These are phyloP conservation scores for Nothura maculosa DNA, from an alignment of 2,797 vertebrate species.

Conservation along the genomic window DNA sequence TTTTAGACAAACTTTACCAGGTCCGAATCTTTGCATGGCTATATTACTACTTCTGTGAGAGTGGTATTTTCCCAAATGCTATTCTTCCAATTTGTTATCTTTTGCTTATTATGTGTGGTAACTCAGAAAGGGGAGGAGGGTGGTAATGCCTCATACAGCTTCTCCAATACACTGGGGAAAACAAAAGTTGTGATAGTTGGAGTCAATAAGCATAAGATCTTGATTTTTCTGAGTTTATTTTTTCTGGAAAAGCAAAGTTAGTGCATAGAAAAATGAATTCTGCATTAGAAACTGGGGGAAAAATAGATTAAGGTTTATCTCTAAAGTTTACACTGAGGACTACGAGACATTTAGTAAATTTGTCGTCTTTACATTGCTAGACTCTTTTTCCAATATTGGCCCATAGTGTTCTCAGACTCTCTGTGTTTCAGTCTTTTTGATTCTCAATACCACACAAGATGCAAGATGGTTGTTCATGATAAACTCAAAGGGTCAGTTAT, in stretches of 20 bases:
- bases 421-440: not conserved
- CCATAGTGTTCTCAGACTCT: not conserved
- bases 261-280: not conserved
- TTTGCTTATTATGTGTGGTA: not conserved
- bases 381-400: not conserved
- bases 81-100: not conserved
- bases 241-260: not conserved
- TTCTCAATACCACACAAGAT: not conserved
- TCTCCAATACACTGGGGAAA: not conserved
- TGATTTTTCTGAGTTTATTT: not conserved
- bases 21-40: not conserved
- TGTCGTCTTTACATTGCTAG: not conserved
- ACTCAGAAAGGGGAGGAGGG: not conserved
- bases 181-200: not conserved
- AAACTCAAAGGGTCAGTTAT: not conserved
- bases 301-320: not conserved
- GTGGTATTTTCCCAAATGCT: not conserved
- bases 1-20: no score
- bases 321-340: not conserved
- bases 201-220: not conserved
- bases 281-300: not conserved
- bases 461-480: not conserved
- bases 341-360: not conserved
- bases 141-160: not conserved
- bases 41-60: not conserved